Evolutionary conservation across 1,140 invertebrate species (phyloP), one percentile per base, ranked within the genome.

Genomic region (Aphelenchoides fujianensis): DNA sequence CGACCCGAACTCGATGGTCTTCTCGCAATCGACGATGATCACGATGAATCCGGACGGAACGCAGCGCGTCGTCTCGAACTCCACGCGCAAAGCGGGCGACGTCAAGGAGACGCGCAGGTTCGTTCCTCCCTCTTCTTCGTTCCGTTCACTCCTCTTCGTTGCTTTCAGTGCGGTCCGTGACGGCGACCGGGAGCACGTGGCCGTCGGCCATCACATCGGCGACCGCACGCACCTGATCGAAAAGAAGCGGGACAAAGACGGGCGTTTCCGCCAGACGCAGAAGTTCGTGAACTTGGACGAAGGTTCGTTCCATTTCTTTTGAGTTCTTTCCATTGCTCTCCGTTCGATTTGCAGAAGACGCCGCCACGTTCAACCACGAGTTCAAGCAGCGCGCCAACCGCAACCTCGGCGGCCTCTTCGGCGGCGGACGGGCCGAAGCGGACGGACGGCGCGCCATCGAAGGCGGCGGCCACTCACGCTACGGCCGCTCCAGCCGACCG

Each of bases 211-310:
- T 72, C 37, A 68, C 2, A 83, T 82, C 41, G 81, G 81, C 0
- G 77, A 84, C 19, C 59, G 78, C 19, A 48, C 78, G 0, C 81
- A 82, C 63, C 41, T 79, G 2, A 79, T 84, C 30, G 81, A 82
- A 32, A 82, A 82, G 74, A 84, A 84, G 64, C 72, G 81, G 5
- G 80, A 81, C 70, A 67, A 75, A 16, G 80, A 82, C 28, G 81
- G 81, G n/a, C 71, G 69, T 28, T 55, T 82, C 37, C 69, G 81
- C 28, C 73, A 73, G 23, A 64, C 82, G 19, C 81, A 82, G 62
- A 68, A 68, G 63, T 82, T 82, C 57, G 72, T 81, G 12, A 84
- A 84, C 59, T 37, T 82, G 27, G 69, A 81, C 62, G 79, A 84
- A 71, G 61, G 75, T 78, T 48, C 30, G 9, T 59, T 23, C 72